A percentile compares a stretch with the other conserved stretches of the same genome.
Conservation (phyloP, 92 coral and sea anemone species). For the Palythoa heliodiscus region DNA sequence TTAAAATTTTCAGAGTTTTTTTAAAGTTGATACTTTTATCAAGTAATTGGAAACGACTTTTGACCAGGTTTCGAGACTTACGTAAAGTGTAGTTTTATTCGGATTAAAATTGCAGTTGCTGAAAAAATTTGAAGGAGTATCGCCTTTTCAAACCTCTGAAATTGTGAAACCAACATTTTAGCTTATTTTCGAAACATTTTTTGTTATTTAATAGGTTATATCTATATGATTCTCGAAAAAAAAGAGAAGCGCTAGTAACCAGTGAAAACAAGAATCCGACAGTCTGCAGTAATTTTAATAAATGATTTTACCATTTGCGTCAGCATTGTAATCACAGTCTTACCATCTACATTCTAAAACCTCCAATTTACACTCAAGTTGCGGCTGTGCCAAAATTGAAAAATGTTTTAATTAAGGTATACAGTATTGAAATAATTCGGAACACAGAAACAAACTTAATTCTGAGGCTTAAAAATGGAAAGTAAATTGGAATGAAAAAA, state of each 20-base stretch:
- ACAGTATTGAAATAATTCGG: neutral
- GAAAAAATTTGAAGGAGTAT: too few species aligned
- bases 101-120: too few species aligned
- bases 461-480: neutral
- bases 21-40: too few species aligned
- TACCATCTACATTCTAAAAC: neutral
- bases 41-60: too few species aligned
- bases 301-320: neutral
- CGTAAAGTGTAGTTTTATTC: too few species aligned
- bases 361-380: neutral
- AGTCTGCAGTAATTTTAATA: neutral
- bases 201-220: too few species aligned
- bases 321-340: neutral
- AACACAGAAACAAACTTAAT: neutral
- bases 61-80: too few species aligned
- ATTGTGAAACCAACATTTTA: too few species aligned
- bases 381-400: neutral
- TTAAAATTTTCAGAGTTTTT: too few species aligned
- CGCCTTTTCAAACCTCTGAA: too few species aligned
- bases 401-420: neutral
- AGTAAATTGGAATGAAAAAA: neutral
- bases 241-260: neutral
- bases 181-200: too few species aligned
- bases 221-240: neutral
- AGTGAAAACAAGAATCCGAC: neutral